Evolutionary conservation across 1,140 invertebrate species (phyloP).

Genomic region (Tetramorium alpestre): DNA sequence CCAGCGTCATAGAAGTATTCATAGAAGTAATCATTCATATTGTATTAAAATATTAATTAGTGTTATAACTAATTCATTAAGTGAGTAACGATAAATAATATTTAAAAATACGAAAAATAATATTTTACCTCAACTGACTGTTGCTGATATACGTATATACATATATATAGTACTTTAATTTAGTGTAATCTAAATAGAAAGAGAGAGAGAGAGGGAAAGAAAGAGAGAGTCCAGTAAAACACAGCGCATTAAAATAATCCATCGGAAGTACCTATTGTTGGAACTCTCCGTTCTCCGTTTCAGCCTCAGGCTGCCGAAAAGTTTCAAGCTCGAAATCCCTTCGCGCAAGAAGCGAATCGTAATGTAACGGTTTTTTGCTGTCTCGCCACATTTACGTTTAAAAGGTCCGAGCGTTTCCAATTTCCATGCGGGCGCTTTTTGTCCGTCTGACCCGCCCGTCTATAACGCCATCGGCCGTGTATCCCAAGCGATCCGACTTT

Average conservation of each 20-base stretch:
- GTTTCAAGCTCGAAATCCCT: slow-evolving; percentile 40
- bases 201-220: background rate
- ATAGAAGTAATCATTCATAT: background rate
- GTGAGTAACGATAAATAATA: background rate
- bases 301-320: background rate
- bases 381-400: slow-evolving; percentile 44
- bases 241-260: slow-evolving; percentile 15
- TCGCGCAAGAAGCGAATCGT: slow-evolving; percentile 38
- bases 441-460: slow-evolving; percentile 29
- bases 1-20: background rate
- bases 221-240: background rate
- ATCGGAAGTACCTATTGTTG: background rate
- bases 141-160: background rate
- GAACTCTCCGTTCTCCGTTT: background rate
- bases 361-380: slow-evolving; percentile 32
- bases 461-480: slow-evolving; percentile 12
- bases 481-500: slow-evolving; percentile 38
- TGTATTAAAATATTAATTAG: background rate
- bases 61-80: background rate
- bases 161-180: background rate
- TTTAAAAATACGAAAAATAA: background rate
- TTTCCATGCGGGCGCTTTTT: slow-evolving; percentile 45
- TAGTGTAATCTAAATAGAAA: background rate
- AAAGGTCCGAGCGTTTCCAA: slow-evolving; percentile 42
- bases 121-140: background rate